phyloP scores from a whole-genome alignment of 2,113 vertebrate species.

The Phoxinus phoxinus region DNA sequence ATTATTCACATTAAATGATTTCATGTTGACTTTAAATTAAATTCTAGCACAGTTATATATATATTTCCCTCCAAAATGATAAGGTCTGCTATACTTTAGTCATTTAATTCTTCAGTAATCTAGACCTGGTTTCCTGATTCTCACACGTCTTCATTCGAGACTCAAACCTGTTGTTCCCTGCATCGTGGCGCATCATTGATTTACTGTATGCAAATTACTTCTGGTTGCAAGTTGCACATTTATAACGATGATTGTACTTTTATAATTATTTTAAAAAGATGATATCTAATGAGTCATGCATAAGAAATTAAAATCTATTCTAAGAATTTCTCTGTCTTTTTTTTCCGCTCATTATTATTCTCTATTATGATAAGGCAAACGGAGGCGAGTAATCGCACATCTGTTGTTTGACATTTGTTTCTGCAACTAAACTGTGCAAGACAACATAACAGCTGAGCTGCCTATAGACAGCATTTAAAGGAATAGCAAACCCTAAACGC shows the following conservation, averaged over 20 bases:
- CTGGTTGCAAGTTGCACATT: slow-evolving; percentile 82
- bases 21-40: background rate
- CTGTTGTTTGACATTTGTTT: background rate
- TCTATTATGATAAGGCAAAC: too few species aligned
- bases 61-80: background rate
- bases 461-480: background rate
- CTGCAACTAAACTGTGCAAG: background rate
- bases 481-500: too few species aligned
- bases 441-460: background rate
- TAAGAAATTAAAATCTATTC: slow-evolving; percentile 61
- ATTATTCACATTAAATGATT: background rate
- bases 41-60: background rate
- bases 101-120: slow-evolving; percentile 15
- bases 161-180: slow-evolving; percentile 68
- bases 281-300: slow-evolving; percentile 56
- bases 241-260: slow-evolving; percentile 83
- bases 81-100: too few species aligned
- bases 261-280: slow-evolving; percentile 76
- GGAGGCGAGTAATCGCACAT: background rate
- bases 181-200: slow-evolving; percentile 70
- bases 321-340: slow-evolving; percentile 22
- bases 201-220: slow-evolving; percentile 76
- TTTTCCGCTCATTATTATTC: background rate
- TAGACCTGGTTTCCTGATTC: slow-evolving; percentile 32
- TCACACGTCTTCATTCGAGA: slow-evolving; percentile 35